phyloP scores from a whole-genome alignment of 2,888 invertebrate genomes.

The Apotomis turbidana region DNA sequence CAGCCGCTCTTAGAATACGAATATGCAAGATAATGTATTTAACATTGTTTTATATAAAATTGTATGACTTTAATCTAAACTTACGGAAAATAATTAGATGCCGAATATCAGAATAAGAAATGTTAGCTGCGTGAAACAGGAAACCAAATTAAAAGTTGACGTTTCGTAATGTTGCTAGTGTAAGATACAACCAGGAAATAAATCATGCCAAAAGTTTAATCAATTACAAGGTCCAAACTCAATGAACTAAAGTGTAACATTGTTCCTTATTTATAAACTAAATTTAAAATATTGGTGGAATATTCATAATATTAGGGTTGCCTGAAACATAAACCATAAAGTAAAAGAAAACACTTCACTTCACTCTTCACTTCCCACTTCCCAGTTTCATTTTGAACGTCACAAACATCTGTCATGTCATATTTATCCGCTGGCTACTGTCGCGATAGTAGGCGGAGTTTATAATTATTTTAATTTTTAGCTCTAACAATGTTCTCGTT shows the following conservation, averaged over 20 bases:
- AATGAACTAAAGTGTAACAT: too few relatives aligned
- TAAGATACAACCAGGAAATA: neutral
- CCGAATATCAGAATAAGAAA: neutral
- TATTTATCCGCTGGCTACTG: constrained; percentile 43
- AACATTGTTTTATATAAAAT: neutral
- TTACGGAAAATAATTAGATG: neutral
- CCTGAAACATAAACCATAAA: constrained; percentile 47
- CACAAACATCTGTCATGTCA: constrained; percentile 61
- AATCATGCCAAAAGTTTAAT: neutral
- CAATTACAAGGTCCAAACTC: neutral
- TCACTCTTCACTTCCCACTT: too few relatives aligned
- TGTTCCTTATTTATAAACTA: neutral
- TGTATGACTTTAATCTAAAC: neutral
- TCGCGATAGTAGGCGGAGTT: constrained; percentile 73
- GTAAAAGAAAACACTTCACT: constrained; percentile 41
- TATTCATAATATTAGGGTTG: constrained; percentile 46
- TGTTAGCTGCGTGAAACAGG: constrained; percentile 1
- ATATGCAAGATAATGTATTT: too few relatives aligned
- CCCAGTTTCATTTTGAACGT: constrained; percentile 63
- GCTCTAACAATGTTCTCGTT: constrained; percentile 68
- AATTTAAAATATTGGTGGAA: neutral
- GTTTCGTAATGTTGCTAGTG: constrained; percentile 20
- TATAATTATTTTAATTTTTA: constrained; percentile 61
- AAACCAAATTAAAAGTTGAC: constrained; percentile 16
- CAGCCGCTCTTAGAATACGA: too few relatives aligned